These are phyloP conservation scores for Xestia sexstrigata DNA, from an alignment of 2,888 invertebrate genomes.

Conservation along the genomic window DNA sequence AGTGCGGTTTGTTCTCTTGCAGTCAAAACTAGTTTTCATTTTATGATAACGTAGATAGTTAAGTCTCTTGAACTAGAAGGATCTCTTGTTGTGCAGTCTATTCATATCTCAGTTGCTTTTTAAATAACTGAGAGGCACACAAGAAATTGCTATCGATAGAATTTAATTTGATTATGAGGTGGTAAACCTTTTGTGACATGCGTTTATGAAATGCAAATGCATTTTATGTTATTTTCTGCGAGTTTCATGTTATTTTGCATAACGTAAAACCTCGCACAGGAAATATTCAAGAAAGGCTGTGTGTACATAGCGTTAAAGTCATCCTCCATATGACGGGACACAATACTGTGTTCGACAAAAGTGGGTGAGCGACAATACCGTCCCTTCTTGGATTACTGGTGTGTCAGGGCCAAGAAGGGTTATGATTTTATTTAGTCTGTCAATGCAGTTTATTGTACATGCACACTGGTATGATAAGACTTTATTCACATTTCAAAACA, in stretches of 20 bases:
- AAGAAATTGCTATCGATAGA: not conserved
- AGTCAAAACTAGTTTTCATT: not conserved
- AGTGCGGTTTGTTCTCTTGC: not conserved
- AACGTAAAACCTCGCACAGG: not conserved
- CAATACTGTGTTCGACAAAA: constrained; percentile 5
- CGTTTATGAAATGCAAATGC: not conserved
- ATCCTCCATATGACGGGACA: not conserved
- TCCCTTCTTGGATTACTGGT: constrained; percentile 2
- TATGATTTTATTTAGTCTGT: not conserved
- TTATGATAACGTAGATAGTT: not conserved
- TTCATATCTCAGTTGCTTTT: not conserved
- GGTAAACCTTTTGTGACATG: not conserved
- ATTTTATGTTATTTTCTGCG: not conserved
- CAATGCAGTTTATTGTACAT: not conserved
- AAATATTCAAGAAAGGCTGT: not conserved
- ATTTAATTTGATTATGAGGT: not conserved
- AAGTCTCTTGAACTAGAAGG: not conserved
- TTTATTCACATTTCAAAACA: not conserved
- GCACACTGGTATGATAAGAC: not conserved
- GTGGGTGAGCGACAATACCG: constrained; percentile 14
- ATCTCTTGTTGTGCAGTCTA: not conserved
- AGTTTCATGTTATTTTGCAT: not conserved
- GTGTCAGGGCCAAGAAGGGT: not conserved
- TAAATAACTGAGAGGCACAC: not conserved
- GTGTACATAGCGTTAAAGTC: constrained; percentile 2